Evolutionary conservation across 2,888 invertebrate species (phyloP).

Genomic region (Deilephila porcellus): DNA sequence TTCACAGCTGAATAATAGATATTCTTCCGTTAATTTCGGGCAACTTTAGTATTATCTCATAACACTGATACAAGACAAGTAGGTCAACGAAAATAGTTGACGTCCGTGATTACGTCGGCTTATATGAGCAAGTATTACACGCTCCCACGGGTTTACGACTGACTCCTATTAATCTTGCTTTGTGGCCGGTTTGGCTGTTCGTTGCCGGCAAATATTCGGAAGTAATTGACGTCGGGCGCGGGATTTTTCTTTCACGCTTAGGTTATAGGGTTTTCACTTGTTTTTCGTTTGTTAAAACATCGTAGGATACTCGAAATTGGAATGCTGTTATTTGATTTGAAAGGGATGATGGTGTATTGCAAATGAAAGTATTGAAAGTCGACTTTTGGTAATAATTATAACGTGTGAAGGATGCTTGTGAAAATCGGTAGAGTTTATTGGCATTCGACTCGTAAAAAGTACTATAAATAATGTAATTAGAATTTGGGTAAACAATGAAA

Average conservation of each 20-base stretch:
- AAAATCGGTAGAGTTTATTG: no score
- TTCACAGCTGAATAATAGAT: not conserved
- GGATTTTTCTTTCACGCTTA: conserved; percentile 21
- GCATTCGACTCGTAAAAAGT: no score
- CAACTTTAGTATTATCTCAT: conserved; percentile 7
- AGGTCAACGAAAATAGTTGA: conserved; percentile 41
- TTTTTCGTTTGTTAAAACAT: not conserved
- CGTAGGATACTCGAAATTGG: not conserved
- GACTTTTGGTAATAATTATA: no score
- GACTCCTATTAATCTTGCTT: conserved; percentile 46
- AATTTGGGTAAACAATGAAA: no score
- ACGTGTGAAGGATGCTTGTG: no score
- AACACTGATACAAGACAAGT: conserved; percentile 32
- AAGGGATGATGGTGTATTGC: no score
- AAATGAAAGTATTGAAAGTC: no score
- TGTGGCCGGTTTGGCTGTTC: conserved; percentile 39
- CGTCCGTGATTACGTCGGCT: conserved; percentile 44
- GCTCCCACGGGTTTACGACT: conserved; percentile 47
- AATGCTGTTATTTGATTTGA: not conserved
- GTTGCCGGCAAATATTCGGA: conserved; percentile 41
- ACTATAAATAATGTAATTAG: no score
- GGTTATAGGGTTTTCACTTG: not conserved
- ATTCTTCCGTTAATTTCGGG: not conserved
- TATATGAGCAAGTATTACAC: conserved; percentile 47
- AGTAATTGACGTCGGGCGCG: conserved; percentile 39